phyloP scores from a whole-genome alignment of 2,113 vertebrate genomes.

The Micronycteris hirsuta region DNA sequence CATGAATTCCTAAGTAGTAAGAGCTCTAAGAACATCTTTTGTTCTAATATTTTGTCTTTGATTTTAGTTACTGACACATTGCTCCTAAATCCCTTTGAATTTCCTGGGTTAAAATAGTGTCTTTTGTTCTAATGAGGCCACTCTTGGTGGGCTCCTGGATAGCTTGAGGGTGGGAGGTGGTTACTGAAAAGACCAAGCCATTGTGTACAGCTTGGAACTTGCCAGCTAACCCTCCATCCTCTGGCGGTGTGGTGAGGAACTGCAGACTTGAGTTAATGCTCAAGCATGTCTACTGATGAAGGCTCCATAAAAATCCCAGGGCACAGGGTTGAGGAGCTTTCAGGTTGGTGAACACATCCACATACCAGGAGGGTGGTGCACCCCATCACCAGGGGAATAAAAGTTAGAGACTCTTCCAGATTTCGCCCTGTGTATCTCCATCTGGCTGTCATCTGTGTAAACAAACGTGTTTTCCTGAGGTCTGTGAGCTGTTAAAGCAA shows the following conservation, averaged over 20 bases:
- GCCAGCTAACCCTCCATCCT: neutral
- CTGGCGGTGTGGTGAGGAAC: too few species aligned
- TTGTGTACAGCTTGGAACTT: neutral
- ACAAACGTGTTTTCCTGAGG: neutral
- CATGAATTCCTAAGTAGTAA: too few species aligned
- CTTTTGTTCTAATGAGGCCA: neutral
- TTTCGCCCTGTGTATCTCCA: too few species aligned
- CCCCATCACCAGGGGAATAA: neutral
- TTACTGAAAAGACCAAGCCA: neutral
- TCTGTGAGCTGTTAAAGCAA: too few species aligned
- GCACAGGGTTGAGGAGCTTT: neutral
- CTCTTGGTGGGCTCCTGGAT: neutral
- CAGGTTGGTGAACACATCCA: neutral
- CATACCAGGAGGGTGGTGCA: neutral
- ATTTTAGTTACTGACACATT: too few species aligned
- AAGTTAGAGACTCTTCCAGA: neutral
- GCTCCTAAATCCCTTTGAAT: too few species aligned
- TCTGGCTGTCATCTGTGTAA: neutral
- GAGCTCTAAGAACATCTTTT: too few species aligned
- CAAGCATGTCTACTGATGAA: neutral
- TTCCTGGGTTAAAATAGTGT: too few species aligned
- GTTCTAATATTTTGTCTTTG: too few species aligned
- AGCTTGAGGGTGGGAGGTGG: neutral
- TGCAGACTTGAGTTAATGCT: neutral
- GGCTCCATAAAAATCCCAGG: neutral